Base-by-base conservation (phyloP, 1,140 invertebrate genomes). In the Eriosoma lanigerum region DNA sequence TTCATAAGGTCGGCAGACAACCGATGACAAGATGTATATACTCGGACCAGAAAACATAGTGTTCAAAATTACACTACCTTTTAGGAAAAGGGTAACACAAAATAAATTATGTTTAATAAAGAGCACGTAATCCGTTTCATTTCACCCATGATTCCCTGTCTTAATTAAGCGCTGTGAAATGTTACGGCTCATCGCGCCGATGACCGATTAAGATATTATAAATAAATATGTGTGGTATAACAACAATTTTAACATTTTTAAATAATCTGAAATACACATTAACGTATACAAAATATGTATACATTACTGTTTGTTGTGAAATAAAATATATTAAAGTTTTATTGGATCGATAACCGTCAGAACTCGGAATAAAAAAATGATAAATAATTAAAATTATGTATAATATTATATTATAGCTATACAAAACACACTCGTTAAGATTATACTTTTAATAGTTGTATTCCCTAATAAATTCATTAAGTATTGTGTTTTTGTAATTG, bases 21-120 rank as follows among this genome's bases (percentile, higher is more conserved):
- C 66, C 68, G 46, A 72, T 29, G 68, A 52, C 68, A 52, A 72
- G 68, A 52, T 46, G 48, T 52, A 48, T 52, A 29, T 50, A 72
- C 48, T 29, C 3, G 13, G 17, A 29, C 46, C 15, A 13, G 12
- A 52, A 52, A 52, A 52, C 9, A 13, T 17, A 9, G 24, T 21
- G 38, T 68, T 38, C 32, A 19, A 38, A 38, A 64, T 64, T 32
- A 29, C 60, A 32, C 4, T 5, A 8, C 10, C 19, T n/a, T 26
- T 26, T 64, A 24, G n/a, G 38, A 15, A 46, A 38, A 68, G 64
- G 38, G 32, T 44, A 38, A 68, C 64, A 24, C 66, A 10, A 70
- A 50, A 70, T 26, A 70, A 70, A 70, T 70, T 44, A 17, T n/a
- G 44, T 48, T 48, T 44, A 44, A 44, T 66, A 66, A 66, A 66